These are phyloP conservation scores for Muricea muricata DNA, from an alignment of 92 coral and sea anemone genomes.

Conservation along the genomic window DNA sequence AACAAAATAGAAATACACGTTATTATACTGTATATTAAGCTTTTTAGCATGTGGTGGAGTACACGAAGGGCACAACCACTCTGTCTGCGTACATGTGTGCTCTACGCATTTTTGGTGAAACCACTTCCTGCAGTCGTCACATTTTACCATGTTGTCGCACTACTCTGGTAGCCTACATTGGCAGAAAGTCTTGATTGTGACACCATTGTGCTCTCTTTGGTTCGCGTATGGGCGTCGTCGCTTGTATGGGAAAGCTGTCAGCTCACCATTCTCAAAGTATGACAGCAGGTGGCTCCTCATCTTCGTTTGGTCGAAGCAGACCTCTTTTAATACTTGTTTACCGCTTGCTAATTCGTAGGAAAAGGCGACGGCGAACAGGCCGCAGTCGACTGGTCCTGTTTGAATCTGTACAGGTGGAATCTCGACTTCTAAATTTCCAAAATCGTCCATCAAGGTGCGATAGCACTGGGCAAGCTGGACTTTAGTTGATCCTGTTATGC, in stretches of 20 bases:
- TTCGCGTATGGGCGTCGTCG: neutral
- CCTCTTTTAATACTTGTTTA: neutral
- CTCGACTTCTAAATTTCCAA: conserved; percentile 35
- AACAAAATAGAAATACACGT: neutral
- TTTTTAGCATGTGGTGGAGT: conserved; percentile 9
- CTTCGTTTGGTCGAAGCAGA: conserved; percentile 30
- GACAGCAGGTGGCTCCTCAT: conserved; percentile 37
- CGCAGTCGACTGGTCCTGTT: conserved; percentile 32
- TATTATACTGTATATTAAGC: neutral
- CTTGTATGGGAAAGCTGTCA: conserved; percentile 11
- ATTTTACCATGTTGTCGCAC: conserved; percentile 24
- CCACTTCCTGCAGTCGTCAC: conserved; percentile 28
- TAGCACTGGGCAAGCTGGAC: conserved; percentile 43
- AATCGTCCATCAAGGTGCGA: conserved; percentile 24
- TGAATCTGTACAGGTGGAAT: conserved; percentile 39
- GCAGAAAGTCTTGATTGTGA: neutral
- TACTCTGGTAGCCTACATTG: conserved; percentile 15
- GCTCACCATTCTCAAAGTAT: conserved; percentile 18
- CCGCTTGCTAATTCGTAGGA: conserved; percentile 46
- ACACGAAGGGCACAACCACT: neutral
- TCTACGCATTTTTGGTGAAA: neutral
- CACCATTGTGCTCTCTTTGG: conserved; percentile 8
- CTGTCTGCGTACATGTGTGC: neutral
- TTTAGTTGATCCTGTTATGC: neutral
- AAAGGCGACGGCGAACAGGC: conserved; percentile 42